Percentiles rank a stretch among this genome's conserved stretches.
Conservation (phyloP, 2,888 invertebrate species). For the Isotomurus palustris region DNA sequence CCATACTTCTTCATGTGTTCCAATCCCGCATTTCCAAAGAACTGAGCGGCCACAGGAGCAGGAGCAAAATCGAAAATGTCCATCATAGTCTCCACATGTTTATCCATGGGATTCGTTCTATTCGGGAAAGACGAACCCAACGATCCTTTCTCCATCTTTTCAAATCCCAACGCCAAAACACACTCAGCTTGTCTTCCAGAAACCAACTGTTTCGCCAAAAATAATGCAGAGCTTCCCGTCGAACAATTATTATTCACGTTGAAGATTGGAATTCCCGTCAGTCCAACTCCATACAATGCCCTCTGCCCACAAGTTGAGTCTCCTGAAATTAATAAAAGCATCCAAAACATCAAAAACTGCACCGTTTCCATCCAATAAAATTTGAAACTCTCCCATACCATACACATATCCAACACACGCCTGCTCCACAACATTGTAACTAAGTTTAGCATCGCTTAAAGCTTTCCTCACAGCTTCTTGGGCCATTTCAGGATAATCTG, state of each 20-base stretch:
- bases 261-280: slow-evolving; percentile 94
- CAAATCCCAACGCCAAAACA: slow-evolving; percentile 90
- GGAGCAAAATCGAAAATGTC: slow-evolving; percentile 73
- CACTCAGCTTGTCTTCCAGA: slow-evolving; percentile 82
- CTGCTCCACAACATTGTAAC: slow-evolving; percentile 74
- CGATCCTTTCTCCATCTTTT: slow-evolving; percentile 95
- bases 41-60: slow-evolving; percentile 85
- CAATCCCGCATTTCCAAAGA: slow-evolving; percentile 92
- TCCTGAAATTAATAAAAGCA: slow-evolving; percentile 52
- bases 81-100: slow-evolving; percentile 78
- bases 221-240: slow-evolving; percentile 88
- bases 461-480: slow-evolving; percentile 89
- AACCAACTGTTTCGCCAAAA: slow-evolving; percentile 86
- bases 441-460: slow-evolving; percentile 72
- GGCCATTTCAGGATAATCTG: slow-evolving; percentile 93
- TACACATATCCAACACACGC: slow-evolving; percentile 91
- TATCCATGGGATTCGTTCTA: slow-evolving; percentile 83
- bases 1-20: slow-evolving; percentile 97
- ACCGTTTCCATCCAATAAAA: neutral
- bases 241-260: slow-evolving; percentile 99
- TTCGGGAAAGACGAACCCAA: slow-evolving; percentile 65
- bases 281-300: slow-evolving; percentile 86
- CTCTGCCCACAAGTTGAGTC: slow-evolving; percentile 95
- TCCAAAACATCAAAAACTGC: neutral
- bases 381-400: slow-evolving; percentile 53